Evolutionary conservation across 1,140 invertebrate species (phyloP).

Genomic region (Delia radicum): DNA sequence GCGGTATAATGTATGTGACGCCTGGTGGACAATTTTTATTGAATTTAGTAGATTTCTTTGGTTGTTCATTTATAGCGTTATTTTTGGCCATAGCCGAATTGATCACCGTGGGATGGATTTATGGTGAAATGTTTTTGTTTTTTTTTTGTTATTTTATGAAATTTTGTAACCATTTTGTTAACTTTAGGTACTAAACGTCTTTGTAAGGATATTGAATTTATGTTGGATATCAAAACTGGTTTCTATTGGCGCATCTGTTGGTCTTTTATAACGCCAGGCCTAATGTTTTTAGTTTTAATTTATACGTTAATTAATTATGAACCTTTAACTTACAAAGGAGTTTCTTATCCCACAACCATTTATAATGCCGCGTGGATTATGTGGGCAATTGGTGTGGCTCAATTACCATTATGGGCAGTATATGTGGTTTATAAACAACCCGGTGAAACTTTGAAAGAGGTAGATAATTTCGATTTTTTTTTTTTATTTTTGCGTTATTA

Average conservation of each 20-base stretch:
- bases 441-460: not conserved
- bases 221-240: slow-evolving; percentile 67
- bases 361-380: slow-evolving; percentile 59
- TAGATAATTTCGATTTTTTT: not conserved
- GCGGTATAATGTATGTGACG: slow-evolving; percentile 71
- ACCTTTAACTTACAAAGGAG: slow-evolving; percentile 56
- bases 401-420: slow-evolving; percentile 58
- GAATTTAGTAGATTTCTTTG: slow-evolving; percentile 78
- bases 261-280: slow-evolving; percentile 69
- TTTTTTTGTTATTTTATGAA: too few species aligned
- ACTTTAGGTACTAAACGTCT: slow-evolving; percentile 63
- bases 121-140: slow-evolving; percentile 58
- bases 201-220: slow-evolving; percentile 64
- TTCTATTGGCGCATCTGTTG: slow-evolving; percentile 81
- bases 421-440: not conserved
- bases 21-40: slow-evolving; percentile 82
- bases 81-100: slow-evolving; percentile 70
- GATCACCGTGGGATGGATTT: slow-evolving; percentile 69
- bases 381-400: slow-evolving; percentile 57
- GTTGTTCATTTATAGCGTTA: slow-evolving; percentile 73
- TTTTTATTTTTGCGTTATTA: not conserved
- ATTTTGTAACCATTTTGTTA: not conserved
- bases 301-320: slow-evolving; percentile 61
- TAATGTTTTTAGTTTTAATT: slow-evolving; percentile 66
- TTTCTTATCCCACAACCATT: slow-evolving; percentile 41